Base-by-base conservation (phyloP, 2,113 vertebrate species). In the Elanus axillaris region DNA sequence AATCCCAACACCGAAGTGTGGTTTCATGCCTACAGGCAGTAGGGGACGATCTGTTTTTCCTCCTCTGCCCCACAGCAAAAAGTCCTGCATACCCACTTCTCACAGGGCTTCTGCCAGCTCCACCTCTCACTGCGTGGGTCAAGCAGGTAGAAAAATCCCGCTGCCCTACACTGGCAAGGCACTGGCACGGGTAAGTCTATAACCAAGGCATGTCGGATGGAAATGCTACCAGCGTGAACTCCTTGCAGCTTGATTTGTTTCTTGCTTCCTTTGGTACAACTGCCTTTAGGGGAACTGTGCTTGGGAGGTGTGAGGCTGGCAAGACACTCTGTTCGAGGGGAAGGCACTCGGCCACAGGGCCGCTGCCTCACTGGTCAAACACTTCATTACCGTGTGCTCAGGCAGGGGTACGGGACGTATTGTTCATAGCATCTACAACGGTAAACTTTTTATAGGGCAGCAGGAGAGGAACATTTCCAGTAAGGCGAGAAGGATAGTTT, bases 381-480 rank as follows among this genome's bases (percentile, higher is more conserved):
- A 59, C 83, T 94, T 88, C 60, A 53, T n/a, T 66, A 42, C n/a
- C 23, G 1, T 53, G 40, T 76, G 52, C 91, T 62, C 6, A 9
- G 90, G 76, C 94, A 69, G 56, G 40, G 40, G 38, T 66, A 47
- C 74, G 68, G 95, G 81, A 73, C 8, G 9, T 56, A 42, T 53
- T 84, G 67, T 95, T 96, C 76, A 3, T 47, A 56, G 17, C 64
- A 20, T 67, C 36, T 62, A 34, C 80, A 75, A 31, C 12, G 75
- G 34, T 81, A 80, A 97, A 90, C 9, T 14, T 90, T 94, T 91
- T 77, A 40, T 27, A 71, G 91, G 81, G 86, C 84, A 76, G 75
- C 58, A 36, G 60, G 26, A 75, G 63, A 67, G 48, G 40, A 95
- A 21, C 89, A 23, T 92, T 97, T 97, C 96, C 94, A 96, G 96